A percentile compares a stretch with the other conserved stretches of the same genome.
Evolutionary conservation across 2,888 invertebrate species (phyloP).

Genomic region (Drosophila yooni): DNA sequence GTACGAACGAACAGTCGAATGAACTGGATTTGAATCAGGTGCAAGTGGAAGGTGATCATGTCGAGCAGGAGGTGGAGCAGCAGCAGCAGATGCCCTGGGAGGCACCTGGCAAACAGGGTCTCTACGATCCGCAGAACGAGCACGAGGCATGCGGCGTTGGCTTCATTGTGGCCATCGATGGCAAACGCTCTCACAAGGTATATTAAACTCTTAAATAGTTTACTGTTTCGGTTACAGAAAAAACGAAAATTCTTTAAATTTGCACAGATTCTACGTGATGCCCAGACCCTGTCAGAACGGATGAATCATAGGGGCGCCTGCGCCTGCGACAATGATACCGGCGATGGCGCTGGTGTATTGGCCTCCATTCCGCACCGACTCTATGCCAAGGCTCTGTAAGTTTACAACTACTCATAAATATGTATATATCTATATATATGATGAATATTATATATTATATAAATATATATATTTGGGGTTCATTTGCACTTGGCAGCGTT

Average conservation of each 20-base stretch:
- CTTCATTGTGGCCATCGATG: slow-evolving; percentile 99
- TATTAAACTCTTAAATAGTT: slow-evolving; percentile 54
- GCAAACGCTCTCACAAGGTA: slow-evolving; percentile 95
- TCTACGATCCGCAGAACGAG: slow-evolving; percentile 98
- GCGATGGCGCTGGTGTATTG: slow-evolving; percentile 99
- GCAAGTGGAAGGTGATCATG: slow-evolving; percentile 37
- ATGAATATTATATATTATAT: not conserved
- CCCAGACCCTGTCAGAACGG: slow-evolving; percentile 96
- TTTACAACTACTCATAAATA: slow-evolving; percentile 45
- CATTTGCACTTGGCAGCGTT: slow-evolving; percentile 44
- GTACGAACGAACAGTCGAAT: slow-evolving; percentile 48
- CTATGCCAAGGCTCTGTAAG: slow-evolving; percentile 94
- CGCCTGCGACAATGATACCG: slow-evolving; percentile 99
- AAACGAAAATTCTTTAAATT: not conserved
- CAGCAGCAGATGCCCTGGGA: slow-evolving; percentile 89
- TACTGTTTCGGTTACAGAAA: not conserved
- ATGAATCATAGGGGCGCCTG: slow-evolving; percentile 99
- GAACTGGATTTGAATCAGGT: slow-evolving; percentile 59
- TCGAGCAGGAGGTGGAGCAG: slow-evolving; percentile 32
- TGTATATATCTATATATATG: not conserved
- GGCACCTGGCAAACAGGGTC: slow-evolving; percentile 94
- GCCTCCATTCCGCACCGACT: slow-evolving; percentile 98
- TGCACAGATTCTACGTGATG: slow-evolving; percentile 95
- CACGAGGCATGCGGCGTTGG: slow-evolving; percentile 99
- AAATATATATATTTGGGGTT: not conserved